Base-by-base conservation (phyloP, 2,888 invertebrate species). In the Mylabris sibirica region DNA sequence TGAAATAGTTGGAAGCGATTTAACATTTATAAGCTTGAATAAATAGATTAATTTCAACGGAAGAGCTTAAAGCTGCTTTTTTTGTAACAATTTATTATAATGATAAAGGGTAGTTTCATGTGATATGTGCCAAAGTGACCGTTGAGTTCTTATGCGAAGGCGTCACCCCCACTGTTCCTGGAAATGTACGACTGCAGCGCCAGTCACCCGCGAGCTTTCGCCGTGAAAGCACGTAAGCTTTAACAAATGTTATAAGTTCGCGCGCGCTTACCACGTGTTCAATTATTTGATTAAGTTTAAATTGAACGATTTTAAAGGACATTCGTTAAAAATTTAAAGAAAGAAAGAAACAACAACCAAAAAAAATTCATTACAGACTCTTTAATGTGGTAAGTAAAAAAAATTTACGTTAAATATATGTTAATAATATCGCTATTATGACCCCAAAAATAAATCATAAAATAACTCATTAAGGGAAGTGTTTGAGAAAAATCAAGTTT, bases 141-240 rank as follows among this genome's bases (percentile, higher is more conserved):
- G 77, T 73, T 74, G 76, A 65, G 78, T 76, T 76, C 77, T 67
- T 72, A 73, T 74, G 74, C 77, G 79, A 79, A 81, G 80, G 82
- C 82, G 80, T 79, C 79, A 79, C 78, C 80, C 79, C 80, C 79
- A 78, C 77, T 73, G 77, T 77, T 66, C 72, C 75, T 72, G 77
- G 75, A 75, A 74, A 75, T 76, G 76, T 77, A 76, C 79, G 80
- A 79, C 79, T 78, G 77, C 80, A 78, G 80, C 79, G 80, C 80
- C 82, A 83, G 83, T 83, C 79, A 77, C 76, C 76, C 81, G 80
- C 79, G 81, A 81, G 81, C 81, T 78, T 78, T 69, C 78, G 71
- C 68, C 68, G 72, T 73, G 78, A 75, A 76, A 78, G 78, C 79
- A 80, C 78, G 78, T 77, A 72, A 70, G 67, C 71, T 72, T 66